Base-by-base conservation (phyloP, 2,797 vertebrate species). In the Acanthurus tractus region DNA sequence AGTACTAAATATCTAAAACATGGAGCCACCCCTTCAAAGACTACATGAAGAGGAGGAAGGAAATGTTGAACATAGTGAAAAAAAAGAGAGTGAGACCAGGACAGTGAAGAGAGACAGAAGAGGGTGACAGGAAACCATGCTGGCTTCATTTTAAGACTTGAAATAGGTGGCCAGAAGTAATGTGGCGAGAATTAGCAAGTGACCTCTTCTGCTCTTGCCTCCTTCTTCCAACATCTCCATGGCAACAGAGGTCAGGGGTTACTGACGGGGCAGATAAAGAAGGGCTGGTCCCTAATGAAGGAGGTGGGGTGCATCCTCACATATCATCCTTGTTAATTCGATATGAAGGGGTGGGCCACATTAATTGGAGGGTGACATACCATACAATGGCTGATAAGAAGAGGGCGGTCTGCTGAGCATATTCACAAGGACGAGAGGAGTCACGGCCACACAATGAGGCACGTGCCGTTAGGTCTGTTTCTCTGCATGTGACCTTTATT, bases 191-290 rank as follows among this genome's bases (percentile, higher is more conserved):
- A 77, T 68, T 59, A 84, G 53, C 58, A 36, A 42, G 62, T 68
- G 83, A 89, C 88, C 81, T 80, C 79, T 80, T 54, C 22, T 56
- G 29, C 74, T 55, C 49, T 36, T 58, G 59, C 53, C 65, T 23
- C 50, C 65, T 69, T 79, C 52, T 82, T 71, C 48, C 48, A 10
- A 54, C 63, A 3, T 84, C 72, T 63, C 84, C 84, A 78, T 70
- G 68, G 86, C 82, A 83, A 88, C 89, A 13, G 63, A 74, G 90
- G 85, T 85, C 87, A 87, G 68, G 20, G 84, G 79, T 92, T 53
- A 83, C 69, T 8, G 11, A 6, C 53, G 57, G 76, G 77, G 70
- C 64, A 45, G 63, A 73, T 66, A 2, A 14, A 59, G 64, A 61
- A 55, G 15, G 58, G 67, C 69, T 64, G 69, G 56, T 62, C 45